A percentile compares a stretch with the other conserved stretches of the same genome.
These are phyloP conservation scores for Ophiodon elongatus DNA, from an alignment of 2,113 vertebrate species.

Conservation along the genomic window DNA sequence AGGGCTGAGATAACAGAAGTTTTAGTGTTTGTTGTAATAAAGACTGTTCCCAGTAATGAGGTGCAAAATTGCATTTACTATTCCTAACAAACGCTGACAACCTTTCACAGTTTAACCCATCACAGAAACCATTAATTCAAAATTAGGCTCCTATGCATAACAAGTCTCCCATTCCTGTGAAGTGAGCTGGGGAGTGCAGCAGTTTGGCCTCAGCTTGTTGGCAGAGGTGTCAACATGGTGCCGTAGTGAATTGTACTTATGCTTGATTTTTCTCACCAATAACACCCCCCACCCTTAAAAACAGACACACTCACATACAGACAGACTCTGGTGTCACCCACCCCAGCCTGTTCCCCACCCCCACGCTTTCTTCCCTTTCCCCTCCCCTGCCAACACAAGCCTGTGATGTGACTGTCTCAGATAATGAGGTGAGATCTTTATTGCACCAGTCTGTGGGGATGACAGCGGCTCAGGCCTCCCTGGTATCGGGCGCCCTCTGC, in stretches of 20 bases:
- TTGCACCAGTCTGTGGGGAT: conserved; percentile 78
- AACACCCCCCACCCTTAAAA: conserved; percentile 38
- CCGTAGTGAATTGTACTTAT: conserved; percentile 61
- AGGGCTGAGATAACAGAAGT: conserved; percentile 33
- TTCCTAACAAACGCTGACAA: conserved; percentile 73
- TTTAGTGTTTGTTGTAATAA: conserved; percentile 32
- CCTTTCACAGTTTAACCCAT: conserved; percentile 73
- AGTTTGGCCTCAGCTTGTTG: conserved; percentile 62
- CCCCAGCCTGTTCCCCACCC: conserved; percentile 47
- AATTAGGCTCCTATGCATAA: conserved; percentile 68
- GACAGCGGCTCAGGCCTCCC: conserved; percentile 13
- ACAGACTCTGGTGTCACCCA: conserved; percentile 63
- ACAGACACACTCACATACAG: conserved; percentile 56
- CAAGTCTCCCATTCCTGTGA: conserved; percentile 72
- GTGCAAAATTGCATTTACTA: conserved; percentile 70
- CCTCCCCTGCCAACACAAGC: conserved; percentile 74
- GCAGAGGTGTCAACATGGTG: conserved; percentile 67
- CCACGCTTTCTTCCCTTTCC: conserved; percentile 66
- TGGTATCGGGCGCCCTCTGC: conserved; percentile 81
- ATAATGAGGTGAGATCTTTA: conserved; percentile 88
- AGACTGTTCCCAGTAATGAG: conserved; percentile 67
- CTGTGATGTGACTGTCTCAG: conserved; percentile 84
- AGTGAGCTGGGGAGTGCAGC: conserved; percentile 73
- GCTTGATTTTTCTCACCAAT: conserved; percentile 67
- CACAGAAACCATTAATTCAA: conserved; percentile 68